Percentiles rank a stretch among this genome's conserved stretches.
phyloP scores from a whole-genome alignment of 2,888 invertebrate species.

The Papilio protenor region DNA sequence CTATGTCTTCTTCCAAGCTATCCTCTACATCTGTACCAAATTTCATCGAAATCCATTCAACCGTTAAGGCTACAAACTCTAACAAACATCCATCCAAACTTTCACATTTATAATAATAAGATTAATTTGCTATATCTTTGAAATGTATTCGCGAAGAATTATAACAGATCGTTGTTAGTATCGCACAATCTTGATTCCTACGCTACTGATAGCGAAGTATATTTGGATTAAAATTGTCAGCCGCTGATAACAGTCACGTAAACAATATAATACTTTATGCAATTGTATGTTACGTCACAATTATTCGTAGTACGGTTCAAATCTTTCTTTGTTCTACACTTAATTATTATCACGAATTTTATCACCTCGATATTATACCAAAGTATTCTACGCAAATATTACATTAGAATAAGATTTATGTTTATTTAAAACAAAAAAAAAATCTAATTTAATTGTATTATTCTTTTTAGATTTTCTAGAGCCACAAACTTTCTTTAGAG shows the following conservation, averaged over 20 bases:
- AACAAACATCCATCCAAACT: too few relatives aligned
- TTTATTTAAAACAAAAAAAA: background rate
- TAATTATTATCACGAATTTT: background rate
- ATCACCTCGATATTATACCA: background rate
- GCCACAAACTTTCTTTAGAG: too few relatives aligned
- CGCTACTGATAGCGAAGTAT: conserved; percentile 11
- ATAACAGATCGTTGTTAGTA: background rate
- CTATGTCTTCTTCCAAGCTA: too few relatives aligned
- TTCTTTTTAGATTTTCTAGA: background rate
- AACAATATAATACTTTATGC: conserved; percentile 1
- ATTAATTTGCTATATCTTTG: too few relatives aligned
- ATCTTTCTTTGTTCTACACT: conserved; percentile 15
- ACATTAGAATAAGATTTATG: background rate
- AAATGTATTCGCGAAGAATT: background rate
- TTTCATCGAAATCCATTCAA: too few relatives aligned
- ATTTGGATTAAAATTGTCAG: conserved; percentile 14
- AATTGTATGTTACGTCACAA: conserved; percentile 9
- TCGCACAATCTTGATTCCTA: background rate
- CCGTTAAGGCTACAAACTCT: too few relatives aligned
- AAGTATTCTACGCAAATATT: background rate
- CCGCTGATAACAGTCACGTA: conserved; percentile 1
- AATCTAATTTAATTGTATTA: too few relatives aligned
- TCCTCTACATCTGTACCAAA: too few relatives aligned
- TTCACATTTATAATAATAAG: too few relatives aligned
- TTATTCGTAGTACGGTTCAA: background rate